phyloP scores from a whole-genome alignment of 1,140 invertebrate species.

The Zaprionus ghesquierei region DNA sequence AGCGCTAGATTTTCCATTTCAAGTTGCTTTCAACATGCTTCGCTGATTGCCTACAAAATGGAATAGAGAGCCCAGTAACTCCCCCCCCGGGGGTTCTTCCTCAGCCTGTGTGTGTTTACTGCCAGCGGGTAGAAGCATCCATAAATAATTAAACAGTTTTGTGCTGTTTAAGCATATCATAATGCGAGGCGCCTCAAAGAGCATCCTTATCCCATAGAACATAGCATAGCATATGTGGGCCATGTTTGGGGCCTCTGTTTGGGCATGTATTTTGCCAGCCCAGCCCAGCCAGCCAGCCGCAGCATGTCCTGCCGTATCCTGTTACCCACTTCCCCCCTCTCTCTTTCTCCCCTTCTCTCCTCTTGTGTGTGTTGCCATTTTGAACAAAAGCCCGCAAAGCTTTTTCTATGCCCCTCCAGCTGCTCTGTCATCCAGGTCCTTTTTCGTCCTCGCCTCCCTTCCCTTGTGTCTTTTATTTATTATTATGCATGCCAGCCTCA shows the following conservation, averaged over 20 bases:
- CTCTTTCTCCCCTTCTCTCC: slow-evolving; percentile 3
- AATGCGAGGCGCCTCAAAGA: slow-evolving; percentile 69
- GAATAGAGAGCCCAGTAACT: not conserved
- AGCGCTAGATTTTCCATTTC: slow-evolving; percentile 18
- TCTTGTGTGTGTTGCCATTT: slow-evolving; percentile 35
- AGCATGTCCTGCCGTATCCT: slow-evolving; percentile 38
- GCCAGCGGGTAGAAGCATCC: slow-evolving; percentile 35
- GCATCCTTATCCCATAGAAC: slow-evolving; percentile 18
- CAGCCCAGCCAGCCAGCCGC: slow-evolving; percentile 17
- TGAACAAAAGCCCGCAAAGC: slow-evolving; percentile 49
- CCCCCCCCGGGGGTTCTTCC: no score
- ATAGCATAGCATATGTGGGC: not conserved
- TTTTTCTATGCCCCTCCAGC: slow-evolving; percentile 30
- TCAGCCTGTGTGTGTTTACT: no score
- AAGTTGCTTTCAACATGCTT: slow-evolving; percentile 24
- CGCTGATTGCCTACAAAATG: slow-evolving; percentile 33
- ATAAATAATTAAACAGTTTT: slow-evolving; percentile 83
- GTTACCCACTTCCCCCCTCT: slow-evolving; percentile 12
- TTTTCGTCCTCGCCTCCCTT: slow-evolving; percentile 16
- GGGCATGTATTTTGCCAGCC: slow-evolving; percentile 17
- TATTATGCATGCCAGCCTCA: slow-evolving; percentile 65
- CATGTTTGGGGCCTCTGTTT: slow-evolving; percentile 13
- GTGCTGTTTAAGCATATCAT: slow-evolving; percentile 80
- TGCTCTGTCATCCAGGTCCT: slow-evolving; percentile 37
- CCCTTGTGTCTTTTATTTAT: slow-evolving; percentile 63